These are phyloP conservation scores for Apostichopus leukothele DNA, from an alignment of 53 echinoderm and acorn worm genomes.

Conservation along the genomic window DNA sequence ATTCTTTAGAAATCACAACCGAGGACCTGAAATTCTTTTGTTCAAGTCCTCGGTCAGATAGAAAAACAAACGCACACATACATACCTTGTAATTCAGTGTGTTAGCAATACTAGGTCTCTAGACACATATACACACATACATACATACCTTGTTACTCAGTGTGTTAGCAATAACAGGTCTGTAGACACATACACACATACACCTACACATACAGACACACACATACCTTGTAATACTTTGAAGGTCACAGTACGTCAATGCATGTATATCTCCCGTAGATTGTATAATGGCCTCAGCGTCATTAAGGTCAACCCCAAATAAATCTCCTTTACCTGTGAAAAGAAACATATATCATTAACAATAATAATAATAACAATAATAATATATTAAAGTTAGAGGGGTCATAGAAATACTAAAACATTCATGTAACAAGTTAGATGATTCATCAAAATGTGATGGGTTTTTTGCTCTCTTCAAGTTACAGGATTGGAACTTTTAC, in stretches of 20 bases:
- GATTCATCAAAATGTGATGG: background rate
- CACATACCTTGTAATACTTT: slow-evolving; percentile 71
- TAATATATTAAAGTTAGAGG: background rate
- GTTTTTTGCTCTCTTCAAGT: no score
- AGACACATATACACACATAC: no score
- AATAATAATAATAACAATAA: background rate
- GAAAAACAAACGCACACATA: background rate
- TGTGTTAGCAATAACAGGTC: no score
- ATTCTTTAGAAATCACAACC: no score
- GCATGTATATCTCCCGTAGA: slow-evolving; percentile 96
- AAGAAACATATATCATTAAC: background rate
- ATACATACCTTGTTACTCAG: no score
- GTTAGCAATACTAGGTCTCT: no score
- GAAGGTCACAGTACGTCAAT: slow-evolving; percentile 93
- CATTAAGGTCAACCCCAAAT: slow-evolving; percentile 91
- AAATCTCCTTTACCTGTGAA: slow-evolving; percentile 88
- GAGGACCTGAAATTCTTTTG: no score
- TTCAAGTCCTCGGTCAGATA: no score
- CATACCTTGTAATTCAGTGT: slow-evolving; percentile 61
- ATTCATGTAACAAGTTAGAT: background rate
- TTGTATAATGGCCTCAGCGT: slow-evolving; percentile 76
- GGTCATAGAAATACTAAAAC: background rate
- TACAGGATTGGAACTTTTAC: no score
- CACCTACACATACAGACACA: background rate
- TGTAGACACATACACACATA: no score